Percentiles rank a stretch among this genome's conserved stretches.
Evolutionary conservation across 2,113 vertebrate species (phyloP).

Genomic region (Hypomesus transpacificus): DNA sequence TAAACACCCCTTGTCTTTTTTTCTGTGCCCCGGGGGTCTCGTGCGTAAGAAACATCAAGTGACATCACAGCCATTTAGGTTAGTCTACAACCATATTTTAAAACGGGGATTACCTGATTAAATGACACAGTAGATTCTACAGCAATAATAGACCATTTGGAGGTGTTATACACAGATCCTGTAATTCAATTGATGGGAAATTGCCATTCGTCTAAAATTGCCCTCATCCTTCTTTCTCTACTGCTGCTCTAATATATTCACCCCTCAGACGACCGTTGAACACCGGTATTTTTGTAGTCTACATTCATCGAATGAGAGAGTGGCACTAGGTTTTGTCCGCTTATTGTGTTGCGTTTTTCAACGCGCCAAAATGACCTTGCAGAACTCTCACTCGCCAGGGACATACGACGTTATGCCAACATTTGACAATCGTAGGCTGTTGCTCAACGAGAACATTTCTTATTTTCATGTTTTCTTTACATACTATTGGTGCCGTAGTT

Average conservation of each 20-base stretch:
- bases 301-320: no score
- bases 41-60: background rate
- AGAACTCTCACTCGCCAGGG: background rate
- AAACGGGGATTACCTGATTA: background rate
- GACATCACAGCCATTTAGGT: background rate
- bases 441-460: background rate
- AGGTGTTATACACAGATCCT: no score
- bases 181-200: no score
- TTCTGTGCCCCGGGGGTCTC: background rate
- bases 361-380: slow-evolving; percentile 24
- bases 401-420: no score
- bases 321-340: no score
- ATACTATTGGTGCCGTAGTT: slow-evolving; percentile 7
- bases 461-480: background rate
- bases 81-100: background rate
- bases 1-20: background rate
- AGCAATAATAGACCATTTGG: no score
- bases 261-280: no score
- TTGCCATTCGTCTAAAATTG: no score
- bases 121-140: background rate
- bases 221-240: no score
- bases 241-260: no score
- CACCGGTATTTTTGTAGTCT: no score
- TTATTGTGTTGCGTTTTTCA: background rate
- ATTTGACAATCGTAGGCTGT: no score